phyloP scores from a whole-genome alignment of 1,140 invertebrate species.

The Macrocentrus cingulum region DNA sequence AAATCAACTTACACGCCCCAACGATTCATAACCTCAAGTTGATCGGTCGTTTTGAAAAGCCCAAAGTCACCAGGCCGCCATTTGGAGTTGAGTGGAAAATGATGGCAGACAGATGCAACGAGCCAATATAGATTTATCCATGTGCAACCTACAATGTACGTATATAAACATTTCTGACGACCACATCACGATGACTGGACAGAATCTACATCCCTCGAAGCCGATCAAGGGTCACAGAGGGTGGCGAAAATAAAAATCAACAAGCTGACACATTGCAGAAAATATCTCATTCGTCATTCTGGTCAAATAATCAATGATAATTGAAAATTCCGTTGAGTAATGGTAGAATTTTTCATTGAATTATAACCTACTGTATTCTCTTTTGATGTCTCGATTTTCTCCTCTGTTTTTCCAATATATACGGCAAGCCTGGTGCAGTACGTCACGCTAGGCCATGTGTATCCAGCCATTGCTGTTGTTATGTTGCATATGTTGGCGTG shows the following conservation, averaged over 20 bases:
- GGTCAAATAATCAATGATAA: too few relatives aligned
- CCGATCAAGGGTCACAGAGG: background rate
- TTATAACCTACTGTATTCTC: too few relatives aligned
- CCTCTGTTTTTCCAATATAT: too few relatives aligned
- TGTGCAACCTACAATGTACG: background rate
- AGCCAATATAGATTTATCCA: slow-evolving; percentile 11
- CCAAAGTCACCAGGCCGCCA: slow-evolving; percentile 13
- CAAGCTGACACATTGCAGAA: background rate
- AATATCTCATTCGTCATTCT: slow-evolving; percentile 20
- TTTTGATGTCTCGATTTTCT: too few relatives aligned
- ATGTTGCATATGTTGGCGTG: too few relatives aligned
- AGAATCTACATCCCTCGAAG: slow-evolving; percentile 8
- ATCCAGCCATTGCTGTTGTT: too few relatives aligned
- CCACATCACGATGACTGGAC: slow-evolving; percentile 12
- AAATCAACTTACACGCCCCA: too few relatives aligned
- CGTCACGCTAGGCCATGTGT: too few relatives aligned
- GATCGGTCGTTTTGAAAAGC: background rate
- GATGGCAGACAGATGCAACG: slow-evolving; percentile 24
- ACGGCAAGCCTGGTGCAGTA: too few relatives aligned
- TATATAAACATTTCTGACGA: slow-evolving; percentile 7
- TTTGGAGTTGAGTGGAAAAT: slow-evolving; percentile 21
- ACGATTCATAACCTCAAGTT: too few relatives aligned
- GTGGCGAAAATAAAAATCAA: background rate
- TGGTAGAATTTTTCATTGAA: too few relatives aligned
- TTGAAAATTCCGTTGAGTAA: too few relatives aligned